These are phyloP conservation scores for Nudaria mundana DNA, from an alignment of 2,888 invertebrate species.

Conservation along the genomic window DNA sequence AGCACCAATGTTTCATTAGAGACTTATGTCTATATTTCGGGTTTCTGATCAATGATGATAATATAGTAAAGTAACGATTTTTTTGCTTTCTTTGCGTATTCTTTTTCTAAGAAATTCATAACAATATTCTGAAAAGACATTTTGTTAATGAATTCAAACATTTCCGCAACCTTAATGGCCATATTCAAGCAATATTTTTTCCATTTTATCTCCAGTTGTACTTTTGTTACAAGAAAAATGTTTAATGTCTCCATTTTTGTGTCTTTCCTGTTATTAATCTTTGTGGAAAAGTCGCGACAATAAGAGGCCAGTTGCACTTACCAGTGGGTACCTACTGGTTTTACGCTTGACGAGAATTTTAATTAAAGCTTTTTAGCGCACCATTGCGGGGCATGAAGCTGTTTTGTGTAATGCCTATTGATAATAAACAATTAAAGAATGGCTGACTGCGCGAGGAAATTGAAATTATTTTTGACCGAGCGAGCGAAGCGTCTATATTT, in stretches of 20 bases:
- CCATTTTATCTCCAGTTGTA: constrained; percentile 62
- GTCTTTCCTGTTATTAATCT: constrained; percentile 68
- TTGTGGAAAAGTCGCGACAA: constrained; percentile 62
- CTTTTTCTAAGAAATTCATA: no score
- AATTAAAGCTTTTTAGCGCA: constrained; percentile 42
- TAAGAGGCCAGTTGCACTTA: constrained; percentile 50
- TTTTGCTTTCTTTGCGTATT: no score
- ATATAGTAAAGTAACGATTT: no score
- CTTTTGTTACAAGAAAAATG: constrained; percentile 56
- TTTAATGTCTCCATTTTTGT: constrained; percentile 71
- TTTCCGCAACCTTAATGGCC: constrained; percentile 36
- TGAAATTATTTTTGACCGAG: constrained; percentile 10
- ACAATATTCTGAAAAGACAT: no score
- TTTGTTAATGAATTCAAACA: no score
- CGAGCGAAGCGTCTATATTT: no score
- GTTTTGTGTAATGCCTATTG: constrained; percentile 10
- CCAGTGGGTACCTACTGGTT: constrained; percentile 43
- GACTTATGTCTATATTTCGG: no score
- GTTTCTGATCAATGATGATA: no score
- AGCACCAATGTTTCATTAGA: no score
- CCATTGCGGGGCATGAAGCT: constrained; percentile 19
- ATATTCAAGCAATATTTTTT: constrained; percentile 43
- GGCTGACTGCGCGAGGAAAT: constrained; percentile 4
- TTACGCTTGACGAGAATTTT: constrained; percentile 57
- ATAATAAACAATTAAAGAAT: constrained; percentile 10